Conservation (phyloP, 2,113 vertebrate genomes). For the Numida meleagris region DNA sequence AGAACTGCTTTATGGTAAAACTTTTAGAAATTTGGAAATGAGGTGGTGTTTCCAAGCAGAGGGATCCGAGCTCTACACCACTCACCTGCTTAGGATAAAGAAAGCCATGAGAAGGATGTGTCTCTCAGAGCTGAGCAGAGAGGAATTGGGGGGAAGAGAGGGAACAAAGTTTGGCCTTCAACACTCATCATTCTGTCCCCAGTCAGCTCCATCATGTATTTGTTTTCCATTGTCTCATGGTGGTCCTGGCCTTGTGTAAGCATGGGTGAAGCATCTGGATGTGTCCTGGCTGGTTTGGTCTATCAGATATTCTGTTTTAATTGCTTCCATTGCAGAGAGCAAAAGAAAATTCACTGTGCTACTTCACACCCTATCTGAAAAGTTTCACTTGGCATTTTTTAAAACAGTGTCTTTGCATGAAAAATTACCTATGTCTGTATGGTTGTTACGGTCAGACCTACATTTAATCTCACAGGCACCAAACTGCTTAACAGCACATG, state of each 20-base stretch:
- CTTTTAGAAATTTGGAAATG: not conserved
- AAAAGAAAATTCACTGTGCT: not conserved
- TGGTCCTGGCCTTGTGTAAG: not conserved
- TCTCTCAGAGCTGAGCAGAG: not conserved
- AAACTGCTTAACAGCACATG: not conserved
- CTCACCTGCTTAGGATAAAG: not conserved
- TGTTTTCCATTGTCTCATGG: not conserved
- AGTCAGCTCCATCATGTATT: not conserved
- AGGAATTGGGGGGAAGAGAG: not conserved
- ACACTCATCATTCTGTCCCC: not conserved
- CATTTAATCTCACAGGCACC: not conserved
- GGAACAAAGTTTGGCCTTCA: not conserved
- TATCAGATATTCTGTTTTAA: not conserved
- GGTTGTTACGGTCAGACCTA: not conserved
- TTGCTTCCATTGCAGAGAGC: not conserved
- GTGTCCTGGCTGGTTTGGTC: not conserved
- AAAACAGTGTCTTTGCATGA: not conserved
- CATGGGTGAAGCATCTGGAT: not conserved
- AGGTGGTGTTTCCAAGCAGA: not conserved
- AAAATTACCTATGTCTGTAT: not conserved
- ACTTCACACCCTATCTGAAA: not conserved
- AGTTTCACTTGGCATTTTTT: not conserved
- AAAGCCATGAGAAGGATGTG: not conserved
- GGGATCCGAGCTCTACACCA: not conserved
- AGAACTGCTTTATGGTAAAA: not conserved